phyloP scores from a whole-genome alignment of 64 coral and sea anemone genomes.

The Actinia tenebrosa region DNA sequence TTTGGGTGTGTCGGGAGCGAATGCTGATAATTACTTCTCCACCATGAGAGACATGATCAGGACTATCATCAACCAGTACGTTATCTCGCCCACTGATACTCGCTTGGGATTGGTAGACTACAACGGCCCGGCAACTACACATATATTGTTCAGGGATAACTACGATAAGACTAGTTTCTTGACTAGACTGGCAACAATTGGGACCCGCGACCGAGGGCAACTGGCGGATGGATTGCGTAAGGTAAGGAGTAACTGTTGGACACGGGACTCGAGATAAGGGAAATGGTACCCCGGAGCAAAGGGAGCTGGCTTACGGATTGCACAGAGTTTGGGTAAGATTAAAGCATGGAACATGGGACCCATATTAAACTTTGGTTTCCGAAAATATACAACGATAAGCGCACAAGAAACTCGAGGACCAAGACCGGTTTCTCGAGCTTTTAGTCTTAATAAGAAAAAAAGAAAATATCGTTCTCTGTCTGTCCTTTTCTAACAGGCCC shows the following conservation, averaged over 20 bases:
- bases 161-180: constrained; percentile 50
- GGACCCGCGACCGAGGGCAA: neutral
- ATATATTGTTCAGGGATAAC: constrained; percentile 35
- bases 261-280: too few species aligned
- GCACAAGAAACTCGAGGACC: too few species aligned
- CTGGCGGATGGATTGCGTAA: constrained; percentile 40
- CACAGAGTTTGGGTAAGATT: too few species aligned
- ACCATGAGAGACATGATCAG: constrained; percentile 72
- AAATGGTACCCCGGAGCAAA: too few species aligned
- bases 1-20: constrained; percentile 43
- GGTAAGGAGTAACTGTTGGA: neutral
- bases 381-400: too few species aligned
- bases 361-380: too few species aligned
- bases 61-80: constrained; percentile 51
- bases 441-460: neutral
- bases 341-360: too few species aligned
- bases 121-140: constrained; percentile 50
- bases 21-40: constrained; percentile 37
- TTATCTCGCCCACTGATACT: constrained; percentile 31
- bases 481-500: constrained; percentile 24
- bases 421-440: too few species aligned
- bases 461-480: neutral
- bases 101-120: constrained; percentile 79
- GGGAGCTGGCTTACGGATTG: too few species aligned
- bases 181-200: neutral